Conservation (phyloP, 1,140 invertebrate species). For the Brachionus sp. region DNA sequence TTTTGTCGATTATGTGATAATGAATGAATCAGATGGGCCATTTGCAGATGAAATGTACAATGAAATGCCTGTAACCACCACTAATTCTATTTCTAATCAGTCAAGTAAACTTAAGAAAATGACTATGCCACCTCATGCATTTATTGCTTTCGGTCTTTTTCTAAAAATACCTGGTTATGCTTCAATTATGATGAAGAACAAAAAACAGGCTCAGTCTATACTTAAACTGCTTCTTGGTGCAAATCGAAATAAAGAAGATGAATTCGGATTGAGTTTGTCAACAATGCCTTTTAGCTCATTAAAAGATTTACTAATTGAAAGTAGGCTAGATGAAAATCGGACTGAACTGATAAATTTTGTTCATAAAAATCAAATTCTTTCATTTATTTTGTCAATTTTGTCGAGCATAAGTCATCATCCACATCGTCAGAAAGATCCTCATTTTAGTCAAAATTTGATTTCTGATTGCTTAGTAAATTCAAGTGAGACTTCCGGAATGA, state of each 20-base stretch:
- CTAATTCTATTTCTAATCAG: neutral
- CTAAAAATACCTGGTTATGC: slow-evolving; percentile 81
- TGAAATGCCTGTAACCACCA: slow-evolving; percentile 46
- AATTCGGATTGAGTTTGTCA: slow-evolving; percentile 61
- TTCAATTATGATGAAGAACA: slow-evolving; percentile 76
- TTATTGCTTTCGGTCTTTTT: slow-evolving; percentile 82
- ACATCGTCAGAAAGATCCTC: slow-evolving; percentile 50
- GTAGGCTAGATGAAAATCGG: slow-evolving; percentile 75
- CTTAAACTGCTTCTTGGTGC: slow-evolving; percentile 79
- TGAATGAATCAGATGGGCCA: slow-evolving; percentile 50
- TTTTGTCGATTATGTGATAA: neutral
- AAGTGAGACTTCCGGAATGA: slow-evolving; percentile 58
- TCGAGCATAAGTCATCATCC: slow-evolving; percentile 82
- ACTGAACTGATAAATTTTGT: slow-evolving; percentile 59
- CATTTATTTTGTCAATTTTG: slow-evolving; percentile 74
- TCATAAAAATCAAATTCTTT: slow-evolving; percentile 1
- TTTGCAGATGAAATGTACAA: slow-evolving; percentile 49
- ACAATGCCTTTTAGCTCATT: slow-evolving; percentile 82
- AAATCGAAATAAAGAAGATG: slow-evolving; percentile 80
- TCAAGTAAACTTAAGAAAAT: neutral
- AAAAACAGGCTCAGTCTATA: slow-evolving; percentile 76
- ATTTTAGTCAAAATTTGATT: slow-evolving; percentile 9
- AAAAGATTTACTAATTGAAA: slow-evolving; percentile 72
- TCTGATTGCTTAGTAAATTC: neutral
- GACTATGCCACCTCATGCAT: slow-evolving; percentile 77